Evolutionary conservation across 2,888 invertebrate genomes (phyloP).

Genomic region (Mycogona germanica): DNA sequence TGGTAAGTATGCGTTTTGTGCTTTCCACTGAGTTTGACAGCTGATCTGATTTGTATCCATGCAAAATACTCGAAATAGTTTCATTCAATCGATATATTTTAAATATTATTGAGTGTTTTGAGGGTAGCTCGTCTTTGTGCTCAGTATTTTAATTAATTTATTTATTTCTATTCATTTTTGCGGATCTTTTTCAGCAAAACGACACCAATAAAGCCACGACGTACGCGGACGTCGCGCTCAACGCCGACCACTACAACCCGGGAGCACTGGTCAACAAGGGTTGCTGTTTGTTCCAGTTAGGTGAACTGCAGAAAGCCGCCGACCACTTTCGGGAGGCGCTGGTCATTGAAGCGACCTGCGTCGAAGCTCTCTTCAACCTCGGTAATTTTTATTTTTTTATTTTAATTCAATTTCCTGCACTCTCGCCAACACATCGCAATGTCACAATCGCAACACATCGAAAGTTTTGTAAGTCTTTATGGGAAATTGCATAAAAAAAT

Average conservation of each 20-base stretch:
- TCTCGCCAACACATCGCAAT: too few species aligned
- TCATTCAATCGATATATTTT: too few species aligned
- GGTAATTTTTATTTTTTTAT: conserved; percentile 38
- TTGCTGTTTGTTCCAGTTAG: conserved; percentile 57
- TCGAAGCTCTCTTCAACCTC: conserved; percentile 72
- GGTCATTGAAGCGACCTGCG: conserved; percentile 63
- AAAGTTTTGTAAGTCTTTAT: too few species aligned
- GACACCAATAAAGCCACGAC: conserved; percentile 63
- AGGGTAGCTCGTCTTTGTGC: too few species aligned
- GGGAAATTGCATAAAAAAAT: too few species aligned
- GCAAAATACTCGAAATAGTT: too few species aligned
- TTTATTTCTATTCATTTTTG: background rate
- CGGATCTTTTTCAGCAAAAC: conserved; percentile 49
- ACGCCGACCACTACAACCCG: conserved; percentile 62
- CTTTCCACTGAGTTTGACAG: too few species aligned
- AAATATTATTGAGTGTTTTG: too few species aligned
- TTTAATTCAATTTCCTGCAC: background rate
- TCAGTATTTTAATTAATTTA: background rate
- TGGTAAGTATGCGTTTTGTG: conserved; percentile 46
- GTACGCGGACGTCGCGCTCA: conserved; percentile 59
- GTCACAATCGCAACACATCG: too few species aligned
- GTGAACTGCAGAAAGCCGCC: conserved; percentile 54
- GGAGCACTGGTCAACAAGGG: conserved; percentile 75
- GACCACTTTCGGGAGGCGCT: conserved; percentile 61
- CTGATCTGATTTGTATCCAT: too few species aligned